Base-by-base conservation (phyloP, 1,140 invertebrate genomes). In the Leucophenga varia region DNA sequence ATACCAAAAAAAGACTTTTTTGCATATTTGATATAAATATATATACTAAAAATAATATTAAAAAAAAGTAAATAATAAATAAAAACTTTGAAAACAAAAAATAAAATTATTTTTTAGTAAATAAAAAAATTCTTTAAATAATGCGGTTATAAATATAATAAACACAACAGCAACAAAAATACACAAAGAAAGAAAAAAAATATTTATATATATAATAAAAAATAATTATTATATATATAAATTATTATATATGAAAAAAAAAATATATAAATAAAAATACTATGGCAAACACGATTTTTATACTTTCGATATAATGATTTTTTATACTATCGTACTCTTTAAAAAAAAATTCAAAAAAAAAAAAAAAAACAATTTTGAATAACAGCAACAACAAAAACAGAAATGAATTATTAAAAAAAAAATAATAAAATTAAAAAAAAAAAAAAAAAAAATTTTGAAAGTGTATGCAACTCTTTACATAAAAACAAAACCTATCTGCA, bases 251-350 rank as follows among this genome's bases (percentile, higher is more conserved):
- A 25, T 25, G 22, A 25, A 25, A 25, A 25, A 25, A 6, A 17
- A 16, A 43, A 20, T 36, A 55, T 28, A 39, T 42, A 38, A 42
- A 55, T 47, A 40, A 38, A 49, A 40, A 48, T 25, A 47, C 54
- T 55, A 63, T 49, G 55, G 59, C 64, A 63, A 70, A 70, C 61
- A 69, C 65, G 59, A 69, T 71, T 70, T 70, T 70, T 70, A 70
- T 63, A 70, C 63, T 71, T 63, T 71, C 61, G 55, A 68, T 60
- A 68, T 54, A 59, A 70, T 67, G 63, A 59, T 67, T 71, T 70
- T 70, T 71, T 64, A 71, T 71, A 71, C 63, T 67, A 67, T 53
- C 51, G 43, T 49, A 64, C 52, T 63, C 54, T 68, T 68, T 57
- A 43, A 60, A 55, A 42, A 20, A 17, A 57, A 35, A 8, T 39